A percentile compares a stretch with the other conserved stretches of the same genome.
Conservation (phyloP, 1,140 invertebrate species). For the Zaprionus tsacasi region DNA sequence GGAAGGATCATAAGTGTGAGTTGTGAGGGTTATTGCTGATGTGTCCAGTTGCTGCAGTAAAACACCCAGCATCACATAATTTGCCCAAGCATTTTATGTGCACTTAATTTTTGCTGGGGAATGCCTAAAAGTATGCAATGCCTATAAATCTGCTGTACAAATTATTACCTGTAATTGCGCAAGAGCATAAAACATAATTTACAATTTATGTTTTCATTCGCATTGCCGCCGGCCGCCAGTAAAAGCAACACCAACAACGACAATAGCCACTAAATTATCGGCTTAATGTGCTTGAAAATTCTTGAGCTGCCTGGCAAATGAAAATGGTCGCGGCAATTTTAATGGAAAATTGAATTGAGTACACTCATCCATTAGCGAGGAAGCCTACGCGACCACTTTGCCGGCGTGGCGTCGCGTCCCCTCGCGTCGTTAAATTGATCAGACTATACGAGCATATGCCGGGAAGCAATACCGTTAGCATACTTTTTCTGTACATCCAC, state of each 20-base stretch:
- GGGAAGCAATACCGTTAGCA: not conserved
- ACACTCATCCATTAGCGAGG: slow-evolving; percentile 24
- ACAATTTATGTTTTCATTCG: slow-evolving; percentile 64
- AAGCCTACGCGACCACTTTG: not conserved
- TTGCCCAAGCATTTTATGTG: slow-evolving; percentile 31
- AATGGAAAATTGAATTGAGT: slow-evolving; percentile 62
- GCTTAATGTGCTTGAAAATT: slow-evolving; percentile 68
- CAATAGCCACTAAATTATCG: slow-evolving; percentile 56
- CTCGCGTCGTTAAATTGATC: not conserved
- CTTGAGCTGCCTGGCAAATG: slow-evolving; percentile 25
- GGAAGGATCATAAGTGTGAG: too few species aligned
- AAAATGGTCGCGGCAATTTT: slow-evolving; percentile 18
- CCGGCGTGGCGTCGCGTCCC: too few species aligned
- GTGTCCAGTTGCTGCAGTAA: not conserved
- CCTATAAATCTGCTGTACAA: slow-evolving; percentile 57
- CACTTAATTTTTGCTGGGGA: slow-evolving; percentile 52
- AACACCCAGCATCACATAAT: not conserved
- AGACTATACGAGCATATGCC: not conserved
- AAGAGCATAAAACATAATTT: slow-evolving; percentile 68
- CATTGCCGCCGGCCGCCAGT: slow-evolving; percentile 27
- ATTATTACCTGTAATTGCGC: slow-evolving; percentile 73
- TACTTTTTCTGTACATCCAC: slow-evolving; percentile 33
- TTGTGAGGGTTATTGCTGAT: not conserved
- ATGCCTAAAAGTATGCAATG: slow-evolving; percentile 60
- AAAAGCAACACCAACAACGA: slow-evolving; percentile 21